Evolutionary conservation across 2,113 vertebrate species (phyloP).

Genomic region (Corynorhinus townsendii): DNA sequence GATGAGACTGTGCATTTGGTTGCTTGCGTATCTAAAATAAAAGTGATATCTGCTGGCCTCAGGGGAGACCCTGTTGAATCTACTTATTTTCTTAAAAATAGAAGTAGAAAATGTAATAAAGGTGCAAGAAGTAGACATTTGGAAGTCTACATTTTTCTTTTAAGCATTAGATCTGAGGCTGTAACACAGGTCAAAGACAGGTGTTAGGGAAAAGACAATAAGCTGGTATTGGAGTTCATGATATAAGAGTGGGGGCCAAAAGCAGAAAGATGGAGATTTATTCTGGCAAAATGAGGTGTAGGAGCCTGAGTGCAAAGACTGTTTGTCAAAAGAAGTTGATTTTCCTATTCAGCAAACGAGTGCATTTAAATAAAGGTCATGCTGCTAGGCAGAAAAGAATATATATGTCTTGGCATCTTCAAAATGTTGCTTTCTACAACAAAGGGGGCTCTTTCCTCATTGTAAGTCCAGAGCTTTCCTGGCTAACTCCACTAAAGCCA

Average conservation of each 20-base stretch:
- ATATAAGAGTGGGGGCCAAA: not conserved
- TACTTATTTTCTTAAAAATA: constrained; percentile 41
- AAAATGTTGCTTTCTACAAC: not conserved
- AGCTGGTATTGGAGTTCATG: not conserved
- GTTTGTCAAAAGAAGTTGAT: not conserved
- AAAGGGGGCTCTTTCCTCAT: not conserved
- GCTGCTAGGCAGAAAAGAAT: not conserved
- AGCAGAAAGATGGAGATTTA: not conserved
- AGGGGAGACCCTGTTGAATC: constrained; percentile 22
- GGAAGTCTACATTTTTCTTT: not conserved
- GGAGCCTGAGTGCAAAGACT: not conserved
- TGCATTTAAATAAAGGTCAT: constrained; percentile 11
- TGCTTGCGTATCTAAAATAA: constrained; percentile 32
- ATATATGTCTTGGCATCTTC: not conserved
- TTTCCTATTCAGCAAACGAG: not conserved
- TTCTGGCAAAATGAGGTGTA: not conserved
- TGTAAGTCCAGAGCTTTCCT: not conserved
- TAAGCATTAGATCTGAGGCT: not conserved
- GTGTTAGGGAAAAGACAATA: not conserved
- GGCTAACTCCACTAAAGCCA: not conserved
- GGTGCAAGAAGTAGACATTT: constrained; percentile 26
- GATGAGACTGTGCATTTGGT: not conserved
- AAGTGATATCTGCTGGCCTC: constrained; percentile 43
- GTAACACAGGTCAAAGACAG: not conserved
- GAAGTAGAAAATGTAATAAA: constrained; percentile 42